phyloP scores from a whole-genome alignment of 1,140 invertebrate species.

The Drosophila miranda region DNA sequence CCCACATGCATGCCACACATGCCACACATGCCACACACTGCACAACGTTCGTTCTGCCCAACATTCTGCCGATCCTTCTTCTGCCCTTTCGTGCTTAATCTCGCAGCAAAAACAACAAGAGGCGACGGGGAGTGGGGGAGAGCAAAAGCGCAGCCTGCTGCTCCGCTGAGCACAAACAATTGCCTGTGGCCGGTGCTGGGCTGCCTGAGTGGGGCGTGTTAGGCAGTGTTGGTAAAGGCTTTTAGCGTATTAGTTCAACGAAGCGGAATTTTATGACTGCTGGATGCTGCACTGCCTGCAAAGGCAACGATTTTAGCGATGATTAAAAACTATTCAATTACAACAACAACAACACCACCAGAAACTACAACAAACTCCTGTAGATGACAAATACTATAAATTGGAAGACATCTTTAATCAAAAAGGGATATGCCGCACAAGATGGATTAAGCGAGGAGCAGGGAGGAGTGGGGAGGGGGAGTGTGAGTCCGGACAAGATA shows the following conservation, averaged over 20 bases:
- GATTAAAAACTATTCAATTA: constrained; percentile 68
- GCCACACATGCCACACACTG: neutral
- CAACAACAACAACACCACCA: constrained; percentile 3
- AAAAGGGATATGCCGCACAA: neutral
- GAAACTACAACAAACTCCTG: constrained; percentile 19
- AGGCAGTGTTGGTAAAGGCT: constrained; percentile 70
- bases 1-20: constrained; percentile 9
- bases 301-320: constrained; percentile 55
- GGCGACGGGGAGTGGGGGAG: neutral
- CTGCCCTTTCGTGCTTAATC: constrained; percentile 38
- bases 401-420: constrained; percentile 1
- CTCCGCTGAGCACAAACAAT: constrained; percentile 63
- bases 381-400: no score
- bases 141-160: constrained; percentile 29
- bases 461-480: no score
- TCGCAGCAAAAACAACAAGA: constrained; percentile 32
- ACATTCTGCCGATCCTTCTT: neutral
- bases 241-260: constrained; percentile 54
- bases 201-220: constrained; percentile 25
- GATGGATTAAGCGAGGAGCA: no score
- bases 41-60: neutral
- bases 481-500: constrained; percentile 52
- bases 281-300: constrained; percentile 21
- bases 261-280: constrained; percentile 32
- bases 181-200: constrained; percentile 3